Evolutionary conservation across 2,797 vertebrate species (phyloP).

Genomic region (Petrocephalus schoutedeni): DNA sequence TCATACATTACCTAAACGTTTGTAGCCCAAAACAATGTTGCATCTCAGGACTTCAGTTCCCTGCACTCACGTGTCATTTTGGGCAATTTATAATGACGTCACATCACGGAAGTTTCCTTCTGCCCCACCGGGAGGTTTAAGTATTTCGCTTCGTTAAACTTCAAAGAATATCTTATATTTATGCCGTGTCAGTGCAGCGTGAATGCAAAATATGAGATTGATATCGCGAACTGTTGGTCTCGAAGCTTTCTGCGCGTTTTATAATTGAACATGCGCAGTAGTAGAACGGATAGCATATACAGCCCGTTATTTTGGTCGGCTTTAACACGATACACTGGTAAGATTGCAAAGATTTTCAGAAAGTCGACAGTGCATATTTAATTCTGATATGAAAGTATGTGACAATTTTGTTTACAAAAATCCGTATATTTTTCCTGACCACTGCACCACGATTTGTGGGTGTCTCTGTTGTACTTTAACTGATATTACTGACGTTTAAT

Average conservation of each 20-base stretch:
- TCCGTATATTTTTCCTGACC: background rate
- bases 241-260: background rate
- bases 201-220: background rate
- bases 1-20: background rate
- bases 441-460: background rate
- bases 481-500: background rate
- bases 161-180: background rate
- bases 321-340: background rate
- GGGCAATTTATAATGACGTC: constrained; percentile 28
- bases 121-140: background rate
- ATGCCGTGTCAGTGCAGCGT: background rate
- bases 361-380: background rate
- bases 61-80: constrained; percentile 1
- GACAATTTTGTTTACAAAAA: background rate
- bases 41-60: background rate
- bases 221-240: background rate
- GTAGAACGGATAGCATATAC: background rate
- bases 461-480: background rate
- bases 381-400: background rate
- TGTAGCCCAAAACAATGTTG: background rate
- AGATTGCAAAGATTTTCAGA: background rate
- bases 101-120: background rate
- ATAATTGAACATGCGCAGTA: background rate
- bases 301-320: background rate
- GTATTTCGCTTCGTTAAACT: background rate